These are phyloP conservation scores for Uria aalge DNA, from an alignment of 2,113 vertebrate genomes.

Conservation along the genomic window DNA sequence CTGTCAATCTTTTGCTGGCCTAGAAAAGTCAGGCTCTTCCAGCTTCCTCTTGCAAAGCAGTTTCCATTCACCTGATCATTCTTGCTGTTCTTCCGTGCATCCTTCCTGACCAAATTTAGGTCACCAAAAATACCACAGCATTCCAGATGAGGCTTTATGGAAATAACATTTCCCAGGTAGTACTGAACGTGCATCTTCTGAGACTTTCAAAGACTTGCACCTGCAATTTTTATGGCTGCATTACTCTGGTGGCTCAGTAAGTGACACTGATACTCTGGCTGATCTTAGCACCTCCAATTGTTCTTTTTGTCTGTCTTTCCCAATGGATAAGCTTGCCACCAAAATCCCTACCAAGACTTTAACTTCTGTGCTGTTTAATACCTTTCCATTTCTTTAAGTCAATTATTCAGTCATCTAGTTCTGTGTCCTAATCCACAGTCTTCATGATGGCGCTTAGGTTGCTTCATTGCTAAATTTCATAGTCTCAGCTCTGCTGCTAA, in stretches of 20 bases:
- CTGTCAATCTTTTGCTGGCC: not conserved
- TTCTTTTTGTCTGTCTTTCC: not conserved
- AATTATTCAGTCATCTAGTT: not conserved
- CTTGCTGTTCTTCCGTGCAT: not conserved
- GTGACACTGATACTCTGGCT: not conserved
- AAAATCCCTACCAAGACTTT: not conserved
- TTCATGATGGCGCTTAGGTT: not conserved
- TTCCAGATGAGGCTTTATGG: not conserved
- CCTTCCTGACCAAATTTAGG: not conserved
- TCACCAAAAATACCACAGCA: not conserved
- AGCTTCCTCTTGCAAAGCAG: not conserved
- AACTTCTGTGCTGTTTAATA: not conserved
- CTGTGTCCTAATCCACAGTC: not conserved
- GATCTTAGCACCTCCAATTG: not conserved
- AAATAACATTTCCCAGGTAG: not conserved
- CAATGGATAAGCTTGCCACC: not conserved
- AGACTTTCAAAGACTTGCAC: not conserved
- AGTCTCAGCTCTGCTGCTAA: not conserved
- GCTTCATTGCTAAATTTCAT: not conserved
- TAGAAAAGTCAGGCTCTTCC: not conserved
- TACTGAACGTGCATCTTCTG: not conserved
- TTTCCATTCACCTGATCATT: not conserved
- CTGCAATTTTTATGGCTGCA: not conserved
- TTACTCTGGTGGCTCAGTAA: not conserved
- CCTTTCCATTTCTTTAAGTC: not conserved